Percentiles rank a stretch among this genome's conserved stretches.
phyloP scores from a whole-genome alignment of 2,888 invertebrate genomes.

The Phragmatobia fuliginosa region DNA sequence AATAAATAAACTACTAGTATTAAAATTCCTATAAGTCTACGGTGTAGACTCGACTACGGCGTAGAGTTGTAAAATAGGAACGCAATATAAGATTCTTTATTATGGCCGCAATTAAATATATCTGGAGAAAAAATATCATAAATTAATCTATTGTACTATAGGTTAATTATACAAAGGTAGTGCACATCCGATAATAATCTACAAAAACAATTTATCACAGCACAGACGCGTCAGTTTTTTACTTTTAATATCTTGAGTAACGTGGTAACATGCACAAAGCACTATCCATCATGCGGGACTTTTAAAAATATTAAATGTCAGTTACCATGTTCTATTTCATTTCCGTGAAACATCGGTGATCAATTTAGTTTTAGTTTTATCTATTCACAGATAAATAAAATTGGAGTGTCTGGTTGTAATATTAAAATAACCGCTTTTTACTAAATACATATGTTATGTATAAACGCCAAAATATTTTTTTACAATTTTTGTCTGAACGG shows the following conservation, averaged over 20 bases:
- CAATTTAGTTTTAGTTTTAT: conserved; percentile 16
- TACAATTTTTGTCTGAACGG: too few relatives aligned
- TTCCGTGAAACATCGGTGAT: conserved; percentile 26
- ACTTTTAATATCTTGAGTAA: conserved; percentile 35
- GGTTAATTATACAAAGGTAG: not conserved
- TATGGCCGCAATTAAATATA: not conserved
- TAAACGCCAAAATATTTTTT: too few relatives aligned
- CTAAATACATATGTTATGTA: too few relatives aligned
- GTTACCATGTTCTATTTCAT: conserved; percentile 51
- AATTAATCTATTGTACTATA: not conserved
- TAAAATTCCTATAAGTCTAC: too few relatives aligned
- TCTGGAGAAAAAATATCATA: not conserved
- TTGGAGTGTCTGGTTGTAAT: too few relatives aligned
- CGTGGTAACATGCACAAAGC: conserved; percentile 48
- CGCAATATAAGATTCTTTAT: not conserved
- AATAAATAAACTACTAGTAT: too few relatives aligned
- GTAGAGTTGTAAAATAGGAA: too few relatives aligned
- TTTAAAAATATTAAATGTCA: conserved; percentile 57
- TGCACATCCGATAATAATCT: conserved; percentile 15
- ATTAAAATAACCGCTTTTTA: too few relatives aligned
- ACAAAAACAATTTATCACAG: conserved; percentile 40
- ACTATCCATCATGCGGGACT: conserved; percentile 49
- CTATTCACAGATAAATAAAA: too few relatives aligned
- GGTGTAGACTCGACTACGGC: too few relatives aligned
- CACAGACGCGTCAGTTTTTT: conserved; percentile 25